A percentile compares a stretch with the other conserved stretches of the same genome.
phyloP scores from a whole-genome alignment of 2,113 vertebrate genomes.

The Cyphomyrus discorhynchus region DNA sequence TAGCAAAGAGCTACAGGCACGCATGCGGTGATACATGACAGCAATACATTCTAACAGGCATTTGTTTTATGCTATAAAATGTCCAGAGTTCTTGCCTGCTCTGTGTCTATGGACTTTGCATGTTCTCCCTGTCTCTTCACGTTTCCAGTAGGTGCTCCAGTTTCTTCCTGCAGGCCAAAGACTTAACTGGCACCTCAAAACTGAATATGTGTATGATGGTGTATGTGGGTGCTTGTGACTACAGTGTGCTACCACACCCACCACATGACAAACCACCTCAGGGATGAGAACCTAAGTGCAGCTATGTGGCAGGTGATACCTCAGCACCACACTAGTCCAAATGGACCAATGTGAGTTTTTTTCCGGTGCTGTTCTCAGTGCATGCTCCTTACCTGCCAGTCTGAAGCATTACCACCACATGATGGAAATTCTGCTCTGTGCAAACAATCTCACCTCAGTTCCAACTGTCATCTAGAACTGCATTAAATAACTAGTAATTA shows the following conservation, averaged over 20 bases:
- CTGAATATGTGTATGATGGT: neutral
- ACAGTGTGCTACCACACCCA: too few relatives aligned
- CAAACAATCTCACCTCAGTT: neutral
- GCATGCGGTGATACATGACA: neutral
- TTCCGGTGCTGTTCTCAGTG: too few relatives aligned
- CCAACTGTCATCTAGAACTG: neutral
- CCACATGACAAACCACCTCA: too few relatives aligned
- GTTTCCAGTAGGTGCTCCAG: neutral
- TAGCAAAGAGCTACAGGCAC: neutral
- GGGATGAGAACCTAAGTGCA: neutral
- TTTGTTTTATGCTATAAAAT: neutral
- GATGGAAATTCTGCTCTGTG: neutral
- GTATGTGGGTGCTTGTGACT: neutral
- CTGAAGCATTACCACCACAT: neutral
- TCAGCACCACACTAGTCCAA: too few relatives aligned
- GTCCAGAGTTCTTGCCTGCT: neutral
- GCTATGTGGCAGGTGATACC: too few relatives aligned
- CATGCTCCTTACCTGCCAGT: neutral
- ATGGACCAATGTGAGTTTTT: too few relatives aligned
- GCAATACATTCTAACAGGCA: neutral
- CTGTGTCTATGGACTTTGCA: neutral
- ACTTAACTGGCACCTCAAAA: neutral
- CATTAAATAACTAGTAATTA: neutral
- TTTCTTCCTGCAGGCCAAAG: neutral
- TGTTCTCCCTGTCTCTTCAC: neutral